phyloP scores from a whole-genome alignment of 2,888 invertebrate genomes.

The Drosophila meridiana region DNA sequence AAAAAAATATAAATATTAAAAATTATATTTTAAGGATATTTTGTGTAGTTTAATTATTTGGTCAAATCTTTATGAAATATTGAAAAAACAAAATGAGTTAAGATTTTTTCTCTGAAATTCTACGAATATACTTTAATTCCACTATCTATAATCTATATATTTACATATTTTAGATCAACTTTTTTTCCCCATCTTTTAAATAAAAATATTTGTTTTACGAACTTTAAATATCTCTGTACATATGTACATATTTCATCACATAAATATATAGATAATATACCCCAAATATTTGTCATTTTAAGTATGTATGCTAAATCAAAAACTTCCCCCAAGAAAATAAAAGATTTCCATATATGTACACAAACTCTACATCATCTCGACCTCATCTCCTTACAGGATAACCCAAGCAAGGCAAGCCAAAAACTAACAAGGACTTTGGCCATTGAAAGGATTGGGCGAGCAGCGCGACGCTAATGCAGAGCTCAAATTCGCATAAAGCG shows the following conservation, averaged over 20 bases:
- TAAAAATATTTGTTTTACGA: too few species aligned
- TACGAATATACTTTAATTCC: too few species aligned
- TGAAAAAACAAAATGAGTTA: too few species aligned
- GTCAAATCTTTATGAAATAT: too few species aligned
- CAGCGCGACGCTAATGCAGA: conserved; percentile 39
- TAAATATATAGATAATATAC: too few species aligned
- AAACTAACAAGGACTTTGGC: neutral
- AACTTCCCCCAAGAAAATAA: neutral
- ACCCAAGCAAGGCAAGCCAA: neutral
- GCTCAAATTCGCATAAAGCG: conserved; percentile 59
- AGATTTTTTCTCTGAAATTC: neutral
- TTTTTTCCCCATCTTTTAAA: too few species aligned
- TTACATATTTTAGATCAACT: neutral
- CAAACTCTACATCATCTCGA: neutral
- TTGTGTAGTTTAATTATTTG: too few species aligned
- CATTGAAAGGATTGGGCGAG: conserved; percentile 16
- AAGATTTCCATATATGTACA: neutral
- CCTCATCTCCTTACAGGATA: neutral
- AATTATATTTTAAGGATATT: neutral
- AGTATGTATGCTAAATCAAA: neutral
- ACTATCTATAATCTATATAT: too few species aligned
- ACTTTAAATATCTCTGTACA: neutral
- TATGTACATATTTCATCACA: neutral
- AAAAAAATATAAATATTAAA: neutral
- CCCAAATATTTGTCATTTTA: neutral